Evolutionary conservation across 2,113 vertebrate genomes (phyloP), one percentile per base, ranked within the genome.

Genomic region (Saguinus imperator): DNA sequence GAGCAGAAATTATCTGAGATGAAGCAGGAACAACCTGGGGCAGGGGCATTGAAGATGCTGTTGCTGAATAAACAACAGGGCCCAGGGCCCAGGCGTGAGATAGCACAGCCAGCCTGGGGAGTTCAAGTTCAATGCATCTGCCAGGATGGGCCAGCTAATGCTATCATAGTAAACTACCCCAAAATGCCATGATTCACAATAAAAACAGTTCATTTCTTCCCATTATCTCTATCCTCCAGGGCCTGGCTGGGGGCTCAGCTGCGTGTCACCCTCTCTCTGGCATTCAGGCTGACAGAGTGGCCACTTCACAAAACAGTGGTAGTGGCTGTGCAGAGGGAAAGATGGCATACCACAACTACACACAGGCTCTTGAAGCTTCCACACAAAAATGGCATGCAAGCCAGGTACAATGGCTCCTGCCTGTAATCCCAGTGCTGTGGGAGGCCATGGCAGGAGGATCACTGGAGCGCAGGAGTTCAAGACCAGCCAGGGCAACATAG

Each of bases 261-360:
- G 25, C 23, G 0, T 13, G 50, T 57, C 77, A 48, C 37, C 10
- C 27, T 50, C 52, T 85, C 21, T 76, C 72, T 29, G 23, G 40
- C 43, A 45, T 29, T 57, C 35, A 83, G 52, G 61, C 35, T 45
- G 55, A 40, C 35, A 10, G 66, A 76, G 70, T 43, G 23, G 4
- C 52, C 10, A 29, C 66, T 57, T n/a, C 55, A 37, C 43, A 80
- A 48, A 81, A 86, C 10, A 6, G 0, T 4, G 37, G 58, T 14
- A 11, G 27, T 48, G 32, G 50, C n/a, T 1, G 1, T 48, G 23
- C 50, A 43, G 48, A 94, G 21, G 37, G 64, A 58, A 20, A 45
- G 29, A 68, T 0, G 7, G 16, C 2, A 1, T 5, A 17, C 7
- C 27, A 21, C 14, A 3, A 3, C 16, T 58, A 11, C n/a, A 5